A percentile compares a stretch with the other conserved stretches of the same genome.
phyloP scores from a whole-genome alignment of 2,113 vertebrate genomes.

The Seriola rivoliana region DNA sequence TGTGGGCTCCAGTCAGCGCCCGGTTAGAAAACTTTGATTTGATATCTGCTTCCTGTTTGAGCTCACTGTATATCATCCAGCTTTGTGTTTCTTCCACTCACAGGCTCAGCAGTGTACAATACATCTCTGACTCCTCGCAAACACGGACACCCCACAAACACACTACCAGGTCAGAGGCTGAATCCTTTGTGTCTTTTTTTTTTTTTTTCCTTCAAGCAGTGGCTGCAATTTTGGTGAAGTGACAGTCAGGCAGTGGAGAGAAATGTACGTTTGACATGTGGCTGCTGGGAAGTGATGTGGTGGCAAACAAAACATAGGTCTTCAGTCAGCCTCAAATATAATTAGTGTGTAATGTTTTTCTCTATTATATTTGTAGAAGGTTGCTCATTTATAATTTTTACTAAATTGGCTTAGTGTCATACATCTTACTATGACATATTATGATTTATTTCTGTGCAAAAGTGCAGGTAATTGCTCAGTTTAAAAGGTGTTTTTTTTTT shows the following conservation, averaged over 20 bases:
- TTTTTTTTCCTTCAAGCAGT: neutral
- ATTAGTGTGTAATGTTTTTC: neutral
- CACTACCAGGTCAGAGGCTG: constrained; percentile 73
- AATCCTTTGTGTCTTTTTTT: neutral
- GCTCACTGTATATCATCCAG: neutral
- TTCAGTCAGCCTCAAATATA: neutral
- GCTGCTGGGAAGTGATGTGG: constrained; percentile 14
- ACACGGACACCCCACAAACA: constrained; percentile 86
- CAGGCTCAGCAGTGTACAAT: constrained; percentile 96
- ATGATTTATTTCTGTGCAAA: neutral
- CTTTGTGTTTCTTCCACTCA: constrained; percentile 37
- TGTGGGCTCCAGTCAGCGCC: neutral
- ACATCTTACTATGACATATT: neutral
- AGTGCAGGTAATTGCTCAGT: neutral
- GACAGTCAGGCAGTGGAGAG: neutral
- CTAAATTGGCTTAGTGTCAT: neutral
- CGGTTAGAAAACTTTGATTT: neutral
- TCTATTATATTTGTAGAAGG: neutral
- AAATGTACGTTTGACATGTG: neutral
- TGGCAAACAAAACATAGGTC: neutral
- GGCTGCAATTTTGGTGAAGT: neutral
- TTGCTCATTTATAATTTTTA: neutral
- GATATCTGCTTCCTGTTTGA: neutral
- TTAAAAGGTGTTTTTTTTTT: constrained; percentile 5
- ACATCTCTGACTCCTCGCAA: constrained; percentile 86